A percentile compares a stretch with the other conserved stretches of the same genome.
phyloP scores from a whole-genome alignment of 2,797 vertebrate genomes.

The Esox masquinongy region DNA sequence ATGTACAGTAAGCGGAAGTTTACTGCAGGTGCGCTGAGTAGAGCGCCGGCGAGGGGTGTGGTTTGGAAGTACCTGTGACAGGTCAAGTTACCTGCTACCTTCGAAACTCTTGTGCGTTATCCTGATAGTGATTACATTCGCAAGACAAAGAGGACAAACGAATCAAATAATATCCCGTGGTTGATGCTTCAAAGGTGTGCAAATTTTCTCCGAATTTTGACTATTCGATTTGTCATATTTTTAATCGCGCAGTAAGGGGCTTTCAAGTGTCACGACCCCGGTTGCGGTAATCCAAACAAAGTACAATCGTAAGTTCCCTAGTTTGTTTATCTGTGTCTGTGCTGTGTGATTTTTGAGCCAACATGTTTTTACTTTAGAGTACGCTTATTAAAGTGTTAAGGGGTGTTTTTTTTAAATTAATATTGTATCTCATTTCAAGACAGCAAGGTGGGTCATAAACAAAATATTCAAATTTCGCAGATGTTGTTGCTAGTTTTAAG shows the following conservation, averaged over 20 bases:
- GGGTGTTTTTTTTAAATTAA: too few relatives aligned
- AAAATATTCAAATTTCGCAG: background rate
- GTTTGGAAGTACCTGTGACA: constrained; percentile 10
- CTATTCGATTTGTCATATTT: background rate
- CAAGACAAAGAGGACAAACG: background rate
- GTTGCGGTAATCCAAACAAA: background rate
- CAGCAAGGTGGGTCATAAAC: background rate
- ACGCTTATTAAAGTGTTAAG: background rate
- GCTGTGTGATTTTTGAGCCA: background rate
- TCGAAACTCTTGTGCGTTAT: background rate
- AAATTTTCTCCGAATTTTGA: background rate
- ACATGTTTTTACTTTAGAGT: background rate
- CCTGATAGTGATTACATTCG: background rate
- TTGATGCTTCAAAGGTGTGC: background rate
- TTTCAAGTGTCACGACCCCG: background rate
- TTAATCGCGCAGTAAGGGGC: background rate
- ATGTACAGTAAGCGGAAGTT: background rate
- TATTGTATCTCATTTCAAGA: background rate
- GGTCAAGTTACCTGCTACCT: constrained; percentile 7
- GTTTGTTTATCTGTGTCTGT: background rate
- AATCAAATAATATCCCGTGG: background rate
- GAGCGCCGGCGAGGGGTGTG: background rate
- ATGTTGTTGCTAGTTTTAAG: background rate
- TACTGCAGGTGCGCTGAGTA: background rate
- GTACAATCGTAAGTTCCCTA: background rate